Evolutionary conservation across 1,140 invertebrate species (phyloP).

Genomic region (Chironomus tepperi): DNA sequence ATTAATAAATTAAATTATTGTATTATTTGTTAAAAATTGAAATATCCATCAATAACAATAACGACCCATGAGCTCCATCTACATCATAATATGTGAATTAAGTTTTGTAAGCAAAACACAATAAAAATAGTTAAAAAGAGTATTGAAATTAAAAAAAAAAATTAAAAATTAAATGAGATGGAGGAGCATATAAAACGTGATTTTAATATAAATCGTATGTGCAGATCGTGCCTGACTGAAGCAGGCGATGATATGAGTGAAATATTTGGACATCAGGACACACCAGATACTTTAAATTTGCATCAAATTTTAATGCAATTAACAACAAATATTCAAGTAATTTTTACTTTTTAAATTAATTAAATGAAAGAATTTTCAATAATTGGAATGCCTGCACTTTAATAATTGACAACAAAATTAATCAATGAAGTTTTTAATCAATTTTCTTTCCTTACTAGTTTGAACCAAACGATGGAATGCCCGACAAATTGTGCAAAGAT

Average conservation of each 20-base stretch:
- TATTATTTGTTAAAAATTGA: background rate
- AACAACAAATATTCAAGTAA: conserved; percentile 16
- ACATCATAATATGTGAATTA: background rate
- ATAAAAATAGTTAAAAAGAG: background rate
- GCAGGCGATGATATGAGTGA: conserved; percentile 2
- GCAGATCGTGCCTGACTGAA: background rate
- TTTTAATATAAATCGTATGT: background rate
- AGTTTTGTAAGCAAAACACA: background rate
- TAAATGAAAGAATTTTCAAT: background rate
- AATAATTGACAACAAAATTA: background rate
- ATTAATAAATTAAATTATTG: background rate
- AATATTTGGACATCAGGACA: background rate
- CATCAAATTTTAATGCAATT: background rate
- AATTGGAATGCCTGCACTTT: background rate
- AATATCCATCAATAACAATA: background rate
- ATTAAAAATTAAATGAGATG: background rate
- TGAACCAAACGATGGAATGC: conserved; percentile 15
- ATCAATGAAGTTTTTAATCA: too few species aligned
- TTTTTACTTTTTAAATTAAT: background rate
- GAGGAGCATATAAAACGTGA: background rate
- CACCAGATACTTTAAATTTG: background rate
- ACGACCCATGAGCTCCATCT: background rate
- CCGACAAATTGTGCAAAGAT: conserved; percentile 12
- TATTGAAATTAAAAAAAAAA: background rate
- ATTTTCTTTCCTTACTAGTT: background rate